A percentile compares a stretch with the other conserved stretches of the same genome.
These are phyloP conservation scores for Synanthedon vespiformis DNA, from an alignment of 2,888 invertebrate genomes.

Conservation along the genomic window DNA sequence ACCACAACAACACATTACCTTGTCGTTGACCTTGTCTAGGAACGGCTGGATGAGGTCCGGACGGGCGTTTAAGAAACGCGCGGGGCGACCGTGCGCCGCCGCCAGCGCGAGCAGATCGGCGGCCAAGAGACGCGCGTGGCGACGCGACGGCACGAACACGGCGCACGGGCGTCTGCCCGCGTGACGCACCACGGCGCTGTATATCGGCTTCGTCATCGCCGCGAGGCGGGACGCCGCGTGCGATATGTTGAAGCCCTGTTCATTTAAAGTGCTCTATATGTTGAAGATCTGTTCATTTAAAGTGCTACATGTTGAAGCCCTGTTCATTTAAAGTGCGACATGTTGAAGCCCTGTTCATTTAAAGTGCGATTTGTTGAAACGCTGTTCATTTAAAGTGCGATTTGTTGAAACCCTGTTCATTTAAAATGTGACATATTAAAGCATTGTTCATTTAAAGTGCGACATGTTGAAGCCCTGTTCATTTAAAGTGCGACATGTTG, in stretches of 20 bases:
- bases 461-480: no score
- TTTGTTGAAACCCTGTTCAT: no score
- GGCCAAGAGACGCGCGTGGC: conserved; percentile 93
- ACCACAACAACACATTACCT: conserved; percentile 56
- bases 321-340: conserved; percentile 76
- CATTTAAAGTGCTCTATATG: neutral
- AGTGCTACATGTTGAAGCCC: no score
- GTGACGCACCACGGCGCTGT: conserved; percentile 89
- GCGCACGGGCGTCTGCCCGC: conserved; percentile 88
- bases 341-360: conserved; percentile 88
- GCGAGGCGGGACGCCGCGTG: conserved; percentile 96
- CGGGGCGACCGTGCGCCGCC: conserved; percentile 87
- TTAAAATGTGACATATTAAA: no score
- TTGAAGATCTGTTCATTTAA: no score
- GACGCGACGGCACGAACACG: conserved; percentile 88
- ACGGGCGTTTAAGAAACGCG: conserved; percentile 90
- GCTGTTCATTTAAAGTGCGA: no score
- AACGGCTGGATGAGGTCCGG: conserved; percentile 90
- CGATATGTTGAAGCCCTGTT: conserved; percentile 95
- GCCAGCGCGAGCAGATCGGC: conserved; percentile 95
- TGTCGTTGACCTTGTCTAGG: conserved; percentile 87
- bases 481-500: no score
- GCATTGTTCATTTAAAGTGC: no score
- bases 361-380: no score
- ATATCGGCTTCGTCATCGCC: conserved; percentile 98